Evolutionary conservation across 2,797 vertebrate genomes (phyloP), one percentile per base, ranked within the genome.

Genomic region (Myoxocephalus aenaeus): DNA sequence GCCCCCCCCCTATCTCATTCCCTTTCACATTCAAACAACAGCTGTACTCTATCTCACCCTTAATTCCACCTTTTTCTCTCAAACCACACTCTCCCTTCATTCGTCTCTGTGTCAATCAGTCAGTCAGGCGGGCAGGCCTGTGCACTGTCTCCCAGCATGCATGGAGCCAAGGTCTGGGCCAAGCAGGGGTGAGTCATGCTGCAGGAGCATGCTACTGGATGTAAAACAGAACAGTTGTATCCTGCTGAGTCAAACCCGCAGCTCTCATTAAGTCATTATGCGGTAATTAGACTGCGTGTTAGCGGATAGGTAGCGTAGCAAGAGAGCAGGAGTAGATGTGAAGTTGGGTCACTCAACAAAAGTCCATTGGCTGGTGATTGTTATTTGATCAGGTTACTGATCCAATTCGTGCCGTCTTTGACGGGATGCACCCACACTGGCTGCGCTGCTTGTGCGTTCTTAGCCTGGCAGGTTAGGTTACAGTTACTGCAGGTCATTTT

Each of bases 161-260:
- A 65, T 36, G 50, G 77, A 86, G 81, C 87, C 81, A 59, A 69
- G 65, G 64, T 65, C 38, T 75, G 73, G 86, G 91, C 87, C 79
- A 73, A 81, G 87, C 62, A 17, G 63, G 82, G 73, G 73, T 93
- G 91, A 93, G 87, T 94, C 92, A 94, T 84, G 83, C 86, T 83
- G 78, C 79, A 85, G 75, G 79, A 93, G 85, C 85, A 88, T 81
- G 89, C 86, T 77, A 83, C 88, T 92, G 82, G 92, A 94, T 92
- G 90, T 92, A 86, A 93, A 94, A 90, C 91, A 94, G 91, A 92
- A 65, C 86, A 67, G 83, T 84, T 82, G 86, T 89, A 93, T 93
- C 92, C 92, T 88, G 90, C 92, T 90, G 93, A 92, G 91, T 93
- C 92, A 90, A 92, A 92, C 83, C 93, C 91, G 56, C 92, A 90